Base-by-base conservation (phyloP, 2,888 invertebrate genomes). In the Eudasyphora cyanicolor region DNA sequence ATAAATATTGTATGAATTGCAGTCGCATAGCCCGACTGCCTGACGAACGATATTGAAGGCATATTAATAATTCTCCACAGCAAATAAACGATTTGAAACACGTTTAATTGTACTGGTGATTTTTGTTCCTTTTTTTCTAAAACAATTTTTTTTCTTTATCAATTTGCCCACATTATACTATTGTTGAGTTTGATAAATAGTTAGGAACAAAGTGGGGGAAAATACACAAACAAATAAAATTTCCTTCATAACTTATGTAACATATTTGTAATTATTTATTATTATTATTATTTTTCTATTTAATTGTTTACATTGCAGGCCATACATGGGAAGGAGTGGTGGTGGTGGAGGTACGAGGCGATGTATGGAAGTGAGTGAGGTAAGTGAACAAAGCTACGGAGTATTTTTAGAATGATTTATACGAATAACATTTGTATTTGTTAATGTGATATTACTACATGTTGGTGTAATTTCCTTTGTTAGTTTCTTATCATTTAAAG, bases 81-180 rank as follows among this genome's bases (percentile, higher is more conserved):
- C 45, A 45, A 45, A 45, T 2, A 45, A n/a, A 19, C 27, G 42
- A 67, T 42, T n/a, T n/a, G 19, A 21, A 67, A 42, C 38, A 42
- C 21, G 7, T 8, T 21, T 64, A 45, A n/a, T n/a, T n/a, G n/a
- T n/a, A n/a, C n/a, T n/a, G 42, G 17, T 67, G n/a, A 49, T 57
- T 57, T 12, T 14, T 57, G 24, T 57, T 17, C 17, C 17, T 57
- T 57, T 24, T 1, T 2, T 57, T 49, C 27, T 57, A 57, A 60
- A 70, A 64, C 45, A 38, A 75, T 73, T 79, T 71, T 74, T 29
- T 69, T 76, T 71, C 19, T 73, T 76, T n/a, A n/a, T n/a, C n/a
- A n/a, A n/a, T n/a, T n/a, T n/a, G n/a, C n/a, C n/a, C n/a, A n/a
- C n/a, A 74, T 79, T 76, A 49, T 76, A 74, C 76, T 79, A 79